Percentiles rank a stretch among this genome's conserved stretches.
Evolutionary conservation across 2,113 vertebrate genomes (phyloP).

Genomic region (Campylomormyrus tamandua): DNA sequence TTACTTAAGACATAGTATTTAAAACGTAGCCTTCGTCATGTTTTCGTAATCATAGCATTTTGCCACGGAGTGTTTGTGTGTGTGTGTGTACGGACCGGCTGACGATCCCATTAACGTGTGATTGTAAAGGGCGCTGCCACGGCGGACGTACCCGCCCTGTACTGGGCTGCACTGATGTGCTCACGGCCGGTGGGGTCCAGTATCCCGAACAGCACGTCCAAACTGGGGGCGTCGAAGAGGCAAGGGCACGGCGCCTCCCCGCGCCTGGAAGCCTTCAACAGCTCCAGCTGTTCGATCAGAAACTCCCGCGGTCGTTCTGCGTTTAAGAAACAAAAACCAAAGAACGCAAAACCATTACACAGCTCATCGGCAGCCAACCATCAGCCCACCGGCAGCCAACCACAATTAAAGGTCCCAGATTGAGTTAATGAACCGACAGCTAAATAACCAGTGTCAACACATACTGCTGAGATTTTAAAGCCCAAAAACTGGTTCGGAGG

Average conservation of each 20-base stretch:
- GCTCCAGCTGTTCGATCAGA: constrained; percentile 52
- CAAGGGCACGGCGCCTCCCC: constrained; percentile 27
- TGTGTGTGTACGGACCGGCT: background rate
- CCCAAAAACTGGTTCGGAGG: background rate
- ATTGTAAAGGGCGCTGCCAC: background rate
- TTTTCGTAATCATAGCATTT: background rate
- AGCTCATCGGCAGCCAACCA: background rate
- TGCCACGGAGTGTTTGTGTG: background rate
- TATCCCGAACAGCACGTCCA: constrained; percentile 54
- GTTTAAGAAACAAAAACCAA: background rate
- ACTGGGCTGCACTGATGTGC: constrained; percentile 50
- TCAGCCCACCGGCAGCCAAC: background rate
- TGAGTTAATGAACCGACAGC: background rate
- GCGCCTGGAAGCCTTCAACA: constrained; percentile 39
- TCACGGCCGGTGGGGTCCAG: constrained; percentile 51
- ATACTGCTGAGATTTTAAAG: background rate
- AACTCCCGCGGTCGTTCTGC: constrained; percentile 57
- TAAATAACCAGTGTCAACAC: background rate
- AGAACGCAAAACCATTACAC: background rate
- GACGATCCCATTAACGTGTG: background rate
- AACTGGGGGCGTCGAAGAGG: constrained; percentile 50
- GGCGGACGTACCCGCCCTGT: constrained; percentile 53
- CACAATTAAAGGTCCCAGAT: background rate
- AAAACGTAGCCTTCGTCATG: background rate
- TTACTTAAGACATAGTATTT: background rate